Evolutionary conservation across 2,113 vertebrate species (phyloP).

Genomic region (Phrynosoma platyrhinos): DNA sequence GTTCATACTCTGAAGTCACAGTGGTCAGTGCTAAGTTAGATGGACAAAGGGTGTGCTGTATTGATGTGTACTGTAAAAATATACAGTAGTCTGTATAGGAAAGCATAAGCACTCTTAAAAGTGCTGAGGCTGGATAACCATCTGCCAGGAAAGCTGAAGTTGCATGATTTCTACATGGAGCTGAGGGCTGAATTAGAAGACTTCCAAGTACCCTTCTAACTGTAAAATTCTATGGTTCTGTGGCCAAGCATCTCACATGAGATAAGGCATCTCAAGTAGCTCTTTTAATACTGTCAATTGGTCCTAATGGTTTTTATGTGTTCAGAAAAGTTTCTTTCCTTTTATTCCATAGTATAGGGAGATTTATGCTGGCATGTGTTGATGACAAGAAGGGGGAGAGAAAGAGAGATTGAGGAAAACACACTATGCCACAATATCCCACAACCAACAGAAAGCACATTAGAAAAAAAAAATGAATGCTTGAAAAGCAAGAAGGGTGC

Average conservation of each 20-base stretch:
- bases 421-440: background rate
- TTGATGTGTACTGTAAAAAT: too few species aligned
- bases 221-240: too few species aligned
- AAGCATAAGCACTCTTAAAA: background rate
- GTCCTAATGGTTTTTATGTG: background rate
- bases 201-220: too few species aligned
- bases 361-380: background rate
- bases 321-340: background rate
- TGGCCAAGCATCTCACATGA: too few species aligned
- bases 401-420: background rate
- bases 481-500: background rate
- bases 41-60: background rate
- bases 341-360: too few species aligned
- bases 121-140: background rate
- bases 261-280: background rate
- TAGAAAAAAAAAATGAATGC: background rate
- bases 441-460: background rate
- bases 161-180: too few species aligned
- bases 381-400: background rate
- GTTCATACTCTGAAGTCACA: background rate
- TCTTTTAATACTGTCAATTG: background rate
- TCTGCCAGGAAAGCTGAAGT: background rate
- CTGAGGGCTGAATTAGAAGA: too few species aligned
- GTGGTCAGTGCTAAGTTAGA: background rate
- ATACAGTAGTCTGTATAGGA: too few species aligned